Evolutionary conservation across 2,888 invertebrate species (phyloP), one percentile per base, ranked within the genome.

Genomic region (Uropetala carovei): DNA sequence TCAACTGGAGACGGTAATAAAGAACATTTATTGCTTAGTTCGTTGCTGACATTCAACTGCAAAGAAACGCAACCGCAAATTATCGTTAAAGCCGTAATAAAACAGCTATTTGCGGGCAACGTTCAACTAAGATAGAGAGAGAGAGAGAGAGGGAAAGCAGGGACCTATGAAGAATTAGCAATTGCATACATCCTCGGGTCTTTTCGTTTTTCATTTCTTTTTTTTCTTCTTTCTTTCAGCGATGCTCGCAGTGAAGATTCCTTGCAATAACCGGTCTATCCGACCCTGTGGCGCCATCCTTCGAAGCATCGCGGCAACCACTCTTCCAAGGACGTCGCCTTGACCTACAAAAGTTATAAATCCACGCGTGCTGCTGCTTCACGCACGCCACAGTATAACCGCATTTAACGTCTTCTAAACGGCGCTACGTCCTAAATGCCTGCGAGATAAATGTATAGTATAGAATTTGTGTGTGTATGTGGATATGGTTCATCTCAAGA

Each of bases 261-360:
- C 11, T 68, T 22, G n/a, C 13, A 22, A 22, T 56, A 58, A 57
- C 57, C 58, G 58, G 57, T 58, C 57, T 58, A 18, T 8, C 16
- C 27, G 59, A 3, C 59, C 5, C 59, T 10, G 27, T 27, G 30
- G 60, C 27, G 30, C 85, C 85, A 85, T 85, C 85, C 16, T 58
- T 57, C 30, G 14, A 60, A 27, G 86, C 14, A 27, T 60, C 60
- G 14, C 5, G 30, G 30, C 27, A 86, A 60, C 30, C 59, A 85
- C 22, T 58, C 58, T 11, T 75, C 30, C 7, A 86, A 27, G 27
- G 16, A 13, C 59, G 22, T 56, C 84, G 18, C 22, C 85, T 59
- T 85, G 85, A 85, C 85, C 85, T 22, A 59, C 22, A 27, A n/a
- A n/a, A 85, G n/a, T 22, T 27, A 58, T 58, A 58, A 58, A 58